Base-by-base conservation (phyloP, 35 echinoderm and acorn worm genomes). In the Holothuria glaberrima region DNA sequence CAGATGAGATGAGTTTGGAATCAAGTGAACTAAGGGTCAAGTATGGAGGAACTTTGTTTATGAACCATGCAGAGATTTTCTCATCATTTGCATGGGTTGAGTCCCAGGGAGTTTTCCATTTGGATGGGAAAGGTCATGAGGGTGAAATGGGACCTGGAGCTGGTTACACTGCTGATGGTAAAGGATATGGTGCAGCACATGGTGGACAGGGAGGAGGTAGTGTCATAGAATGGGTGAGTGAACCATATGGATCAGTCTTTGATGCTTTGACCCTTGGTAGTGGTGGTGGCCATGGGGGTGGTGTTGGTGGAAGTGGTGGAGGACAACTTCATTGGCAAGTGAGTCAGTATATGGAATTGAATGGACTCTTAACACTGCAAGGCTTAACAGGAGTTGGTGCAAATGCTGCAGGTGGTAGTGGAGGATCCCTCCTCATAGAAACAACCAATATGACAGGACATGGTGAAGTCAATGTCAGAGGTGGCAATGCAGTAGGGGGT, bases 381-480 rank as follows among this genome's bases (percentile, higher is more conserved):
- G 94, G 94, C 34, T 32, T 81, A 35, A 7, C 59, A 66, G 94
- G 88, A 35, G 31, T 20, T 19, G 89, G 89, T 45, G 52, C 30
- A 30, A 67, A 92, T 90, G 92, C 94, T 48, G 94, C 84, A 50
- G 94, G 94, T 33, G 94, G 94, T 13, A 97, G 94, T 36, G 94
- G 94, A 62, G 94, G 94, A 0, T 93, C 91, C 76, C 88, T 82
- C 35, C 60, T 97, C 25, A 90, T 97, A 33, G 94, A 97, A 89
- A 88, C 84, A 12, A 97, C 94, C 21, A 97, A 97, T 48, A 91
- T 97, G 64, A 97, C 94, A 64, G 94, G 94, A n/a, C 94, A 97
- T 94, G 94, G 94, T 28, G 86, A 83, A 80, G 93, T 90, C 31
- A 88, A 87, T 75, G 92, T 91, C 28, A 85, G 52, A 48, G 92